Evolutionary conservation across 2,113 vertebrate genomes (phyloP).

Genomic region (Rutilus rutilus): DNA sequence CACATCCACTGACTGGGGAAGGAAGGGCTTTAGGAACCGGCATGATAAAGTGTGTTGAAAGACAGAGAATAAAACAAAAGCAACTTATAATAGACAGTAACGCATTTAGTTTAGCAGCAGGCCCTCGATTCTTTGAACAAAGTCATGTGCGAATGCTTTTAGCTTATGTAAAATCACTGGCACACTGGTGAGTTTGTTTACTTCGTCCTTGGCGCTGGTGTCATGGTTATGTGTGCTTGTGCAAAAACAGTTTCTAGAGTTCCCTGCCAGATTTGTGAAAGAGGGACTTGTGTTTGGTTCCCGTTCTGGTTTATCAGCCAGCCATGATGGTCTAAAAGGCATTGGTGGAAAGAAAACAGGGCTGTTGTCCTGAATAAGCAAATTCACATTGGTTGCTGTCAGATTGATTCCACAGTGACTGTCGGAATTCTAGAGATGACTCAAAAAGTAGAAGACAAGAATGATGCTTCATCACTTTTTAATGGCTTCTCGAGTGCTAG

Average conservation of each 20-base stretch:
- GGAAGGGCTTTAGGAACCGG: conserved; percentile 51
- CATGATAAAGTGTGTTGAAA: conserved; percentile 52
- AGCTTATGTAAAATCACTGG: conserved; percentile 19
- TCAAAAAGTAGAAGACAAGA: conserved; percentile 7
- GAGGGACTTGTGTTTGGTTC: not conserved
- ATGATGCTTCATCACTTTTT: conserved; percentile 19
- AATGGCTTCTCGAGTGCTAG: not conserved
- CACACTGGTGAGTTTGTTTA: conserved; percentile 13
- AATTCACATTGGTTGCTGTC: conserved; percentile 20
- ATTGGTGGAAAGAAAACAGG: not conserved
- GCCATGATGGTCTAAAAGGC: not conserved
- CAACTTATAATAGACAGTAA: conserved; percentile 21
- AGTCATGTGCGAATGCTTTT: not conserved
- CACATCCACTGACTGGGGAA: conserved; percentile 56
- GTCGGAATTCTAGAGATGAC: not conserved
- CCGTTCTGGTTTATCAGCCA: not conserved
- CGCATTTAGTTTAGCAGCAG: not conserved
- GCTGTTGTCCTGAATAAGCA: conserved; percentile 32
- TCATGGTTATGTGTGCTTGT: not conserved
- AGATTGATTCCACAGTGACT: not conserved
- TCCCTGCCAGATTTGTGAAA: not conserved
- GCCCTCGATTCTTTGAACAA: not conserved
- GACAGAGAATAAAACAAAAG: conserved; percentile 40
- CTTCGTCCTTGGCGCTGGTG: not conserved
- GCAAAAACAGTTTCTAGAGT: not conserved